Evolutionary conservation across 2,888 invertebrate genomes (phyloP).

Genomic region (Dorcus parallelipipedus): DNA sequence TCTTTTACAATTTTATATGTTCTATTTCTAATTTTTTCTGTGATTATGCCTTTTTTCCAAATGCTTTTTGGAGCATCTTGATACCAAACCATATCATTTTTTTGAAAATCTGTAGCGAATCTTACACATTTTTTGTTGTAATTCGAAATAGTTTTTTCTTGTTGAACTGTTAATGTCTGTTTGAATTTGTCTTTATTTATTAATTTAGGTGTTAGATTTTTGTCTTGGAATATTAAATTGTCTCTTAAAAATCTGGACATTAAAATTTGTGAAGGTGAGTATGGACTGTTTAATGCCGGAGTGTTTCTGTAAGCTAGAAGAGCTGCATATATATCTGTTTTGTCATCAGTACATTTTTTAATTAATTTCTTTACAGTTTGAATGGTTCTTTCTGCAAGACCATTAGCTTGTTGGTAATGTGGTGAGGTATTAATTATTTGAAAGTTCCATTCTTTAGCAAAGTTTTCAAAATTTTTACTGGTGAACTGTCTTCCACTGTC

Average conservation of each 20-base stretch:
- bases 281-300: conserved; percentile 7
- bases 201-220: too few relatives aligned
- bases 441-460: conserved; percentile 24
- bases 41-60: too few relatives aligned
- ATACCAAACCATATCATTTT: too few relatives aligned
- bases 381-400: conserved; percentile 17
- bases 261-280: conserved; percentile 9
- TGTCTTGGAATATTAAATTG: too few relatives aligned
- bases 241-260: conserved; percentile 2
- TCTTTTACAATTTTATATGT: too few relatives aligned
- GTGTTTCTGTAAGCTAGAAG: conserved; percentile 17
- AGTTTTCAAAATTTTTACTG: conserved; percentile 15
- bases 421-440: conserved; percentile 18
- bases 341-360: conserved; percentile 11
- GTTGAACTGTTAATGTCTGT: too few relatives aligned
- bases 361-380: conserved; percentile 17
- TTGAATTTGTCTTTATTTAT: too few relatives aligned
- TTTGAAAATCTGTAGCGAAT: too few relatives aligned
- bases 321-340: conserved; percentile 15
- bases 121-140: too few relatives aligned
- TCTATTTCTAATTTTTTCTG: too few relatives aligned
- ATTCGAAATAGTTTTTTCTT: too few relatives aligned
- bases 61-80: too few relatives aligned
- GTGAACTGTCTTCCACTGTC: conserved; percentile 28
- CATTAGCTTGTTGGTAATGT: conserved; percentile 18